phyloP scores from a whole-genome alignment of 2,888 invertebrate genomes.

The Tetropium fuscum region DNA sequence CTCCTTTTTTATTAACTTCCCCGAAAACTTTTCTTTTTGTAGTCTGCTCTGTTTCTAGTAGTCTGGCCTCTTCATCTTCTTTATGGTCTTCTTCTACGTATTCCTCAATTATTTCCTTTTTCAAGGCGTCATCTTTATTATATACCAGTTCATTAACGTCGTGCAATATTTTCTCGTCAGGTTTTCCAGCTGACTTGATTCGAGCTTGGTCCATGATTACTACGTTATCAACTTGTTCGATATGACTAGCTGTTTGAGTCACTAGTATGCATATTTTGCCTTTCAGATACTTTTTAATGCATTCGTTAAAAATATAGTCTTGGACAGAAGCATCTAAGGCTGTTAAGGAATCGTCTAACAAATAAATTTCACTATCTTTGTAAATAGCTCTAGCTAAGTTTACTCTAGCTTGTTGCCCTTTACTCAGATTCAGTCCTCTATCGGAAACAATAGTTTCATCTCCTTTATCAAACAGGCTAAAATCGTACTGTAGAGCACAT shows the following conservation, averaged over 20 bases:
- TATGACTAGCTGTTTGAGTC: conserved; percentile 76
- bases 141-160: conserved; percentile 74
- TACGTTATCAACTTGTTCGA: conserved; percentile 65
- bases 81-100: conserved; percentile 50
- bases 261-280: conserved; percentile 78
- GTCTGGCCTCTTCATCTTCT: conserved; percentile 22
- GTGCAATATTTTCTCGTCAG: conserved; percentile 75
- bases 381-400: conserved; percentile 88
- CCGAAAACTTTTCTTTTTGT: conserved; percentile 48
- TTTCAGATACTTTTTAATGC: conserved; percentile 72
- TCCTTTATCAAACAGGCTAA: conserved; percentile 78
- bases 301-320: conserved; percentile 85
- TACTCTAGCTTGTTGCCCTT: conserved; percentile 88
- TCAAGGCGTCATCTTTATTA: conserved; percentile 32
- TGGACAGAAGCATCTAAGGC: conserved; percentile 92
- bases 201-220: conserved; percentile 62
- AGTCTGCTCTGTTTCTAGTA: conserved; percentile 44
- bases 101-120: conserved; percentile 61
- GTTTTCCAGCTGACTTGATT: conserved; percentile 72
- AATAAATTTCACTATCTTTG: conserved; percentile 83
- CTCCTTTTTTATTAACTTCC: conserved; percentile 52
- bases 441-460: conserved; percentile 86
- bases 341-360: conserved; percentile 89
- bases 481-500: conserved; percentile 78
- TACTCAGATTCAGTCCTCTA: conserved; percentile 77